A percentile compares a stretch with the other conserved stretches of the same genome.
phyloP scores from a whole-genome alignment of 30 jellyfish, hydroid and myxozoan genomes.

The Aurelia sp. region DNA sequence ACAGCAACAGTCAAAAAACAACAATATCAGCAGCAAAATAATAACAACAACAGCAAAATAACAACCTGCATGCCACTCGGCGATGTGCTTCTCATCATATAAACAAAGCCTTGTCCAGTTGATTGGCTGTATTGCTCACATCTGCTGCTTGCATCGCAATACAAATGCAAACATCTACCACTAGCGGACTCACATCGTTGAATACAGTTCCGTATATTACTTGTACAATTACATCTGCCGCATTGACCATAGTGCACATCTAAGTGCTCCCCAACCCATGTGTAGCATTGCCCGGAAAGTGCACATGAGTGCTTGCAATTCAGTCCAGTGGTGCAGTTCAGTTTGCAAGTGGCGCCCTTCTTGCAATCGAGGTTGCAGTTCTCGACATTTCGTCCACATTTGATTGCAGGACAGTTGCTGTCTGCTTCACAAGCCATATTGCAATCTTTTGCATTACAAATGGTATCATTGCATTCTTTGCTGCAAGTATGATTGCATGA shows the following conservation, averaged over 20 bases:
- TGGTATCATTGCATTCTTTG: conserved; percentile 36
- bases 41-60: not conserved
- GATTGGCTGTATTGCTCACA: conserved; percentile 59
- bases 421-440: conserved; percentile 40
- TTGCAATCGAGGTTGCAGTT: conserved; percentile 49
- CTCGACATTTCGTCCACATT: conserved; percentile 28
- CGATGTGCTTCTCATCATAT: conserved; percentile 41
- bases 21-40: no score
- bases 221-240: conserved; percentile 53
- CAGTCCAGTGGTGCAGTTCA: conserved; percentile 36
- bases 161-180: conserved; percentile 43
- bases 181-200: conserved; percentile 38
- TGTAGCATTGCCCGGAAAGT: conserved; percentile 47
- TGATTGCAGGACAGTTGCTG: conserved; percentile 27
- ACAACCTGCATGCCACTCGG: conserved; percentile 50
- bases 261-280: conserved; percentile 18
- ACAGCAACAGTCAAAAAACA: not conserved
- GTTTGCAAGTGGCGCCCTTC: conserved; percentile 31
- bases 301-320: conserved; percentile 59
- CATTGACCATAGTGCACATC: conserved; percentile 63
- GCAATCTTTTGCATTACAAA: conserved; percentile 22
- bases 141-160: conserved; percentile 42
- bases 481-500: conserved; percentile 19
- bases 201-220: conserved; percentile 39
- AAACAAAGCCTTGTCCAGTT: conserved; percentile 36